Conservation (phyloP, 2,113 vertebrate species). For the Pelodiscus sinensis region DNA sequence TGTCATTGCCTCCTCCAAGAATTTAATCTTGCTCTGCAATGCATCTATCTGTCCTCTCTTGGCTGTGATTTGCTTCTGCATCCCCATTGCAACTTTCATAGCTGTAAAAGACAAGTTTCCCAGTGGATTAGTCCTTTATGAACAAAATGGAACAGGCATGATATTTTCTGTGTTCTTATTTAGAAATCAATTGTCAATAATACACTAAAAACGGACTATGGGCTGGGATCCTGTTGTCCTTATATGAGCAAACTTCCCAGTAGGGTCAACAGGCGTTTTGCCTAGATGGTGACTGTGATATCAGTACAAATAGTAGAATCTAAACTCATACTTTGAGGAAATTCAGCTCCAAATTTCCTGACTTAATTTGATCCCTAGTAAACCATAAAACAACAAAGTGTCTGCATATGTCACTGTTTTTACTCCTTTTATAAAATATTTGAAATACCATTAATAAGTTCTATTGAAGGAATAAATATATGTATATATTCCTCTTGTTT, state of each 20-base stretch:
- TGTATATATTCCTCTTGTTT: background rate
- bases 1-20: constrained; percentile 83
- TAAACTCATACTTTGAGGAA: background rate
- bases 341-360: background rate
- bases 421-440: background rate
- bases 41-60: constrained; percentile 85
- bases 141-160: background rate
- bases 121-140: background rate
- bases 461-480: background rate
- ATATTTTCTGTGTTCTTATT: background rate
- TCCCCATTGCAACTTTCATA: constrained; percentile 83
- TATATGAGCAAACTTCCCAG: background rate
- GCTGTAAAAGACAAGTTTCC: constrained; percentile 68
- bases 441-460: background rate
- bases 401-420: background rate
- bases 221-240: background rate
- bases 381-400: background rate
- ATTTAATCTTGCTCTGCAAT: constrained; percentile 85
- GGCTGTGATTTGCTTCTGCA: constrained; percentile 88
- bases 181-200: background rate
- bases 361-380: background rate
- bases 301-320: background rate
- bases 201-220: background rate
- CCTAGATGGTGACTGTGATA: background rate
- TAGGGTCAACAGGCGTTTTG: background rate